These are phyloP conservation scores for Trisateles emortualis DNA, from an alignment of 2,888 invertebrate species.

Conservation along the genomic window DNA sequence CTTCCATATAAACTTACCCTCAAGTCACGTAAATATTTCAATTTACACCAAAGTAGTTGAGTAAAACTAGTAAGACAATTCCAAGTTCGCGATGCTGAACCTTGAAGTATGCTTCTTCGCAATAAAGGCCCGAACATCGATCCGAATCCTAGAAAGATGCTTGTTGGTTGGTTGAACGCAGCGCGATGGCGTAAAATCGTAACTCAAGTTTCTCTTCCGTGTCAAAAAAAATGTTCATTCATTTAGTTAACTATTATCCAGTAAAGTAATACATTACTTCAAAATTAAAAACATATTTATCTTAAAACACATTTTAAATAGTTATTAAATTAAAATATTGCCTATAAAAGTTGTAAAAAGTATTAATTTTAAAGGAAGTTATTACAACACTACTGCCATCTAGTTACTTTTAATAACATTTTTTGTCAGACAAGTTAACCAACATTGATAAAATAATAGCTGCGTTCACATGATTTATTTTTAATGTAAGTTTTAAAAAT, in stretches of 20 bases:
- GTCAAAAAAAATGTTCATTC: conserved; percentile 30
- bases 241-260: background rate
- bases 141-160: conserved; percentile 84
- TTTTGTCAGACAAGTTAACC: conserved; percentile 12
- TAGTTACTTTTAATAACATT: conserved; percentile 17
- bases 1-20: conserved; percentile 76
- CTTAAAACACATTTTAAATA: conserved; percentile 3
- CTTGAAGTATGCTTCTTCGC: conserved; percentile 89
- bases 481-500: background rate
- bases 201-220: conserved; percentile 52
- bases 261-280: conserved; percentile 8
- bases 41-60: conserved; percentile 88
- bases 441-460: conserved; percentile 25
- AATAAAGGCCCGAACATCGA: conserved; percentile 90
- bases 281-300: conserved; percentile 21
- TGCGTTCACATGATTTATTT: conserved; percentile 16
- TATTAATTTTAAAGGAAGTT: conserved; percentile 42
- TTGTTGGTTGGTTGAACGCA: conserved; percentile 63
- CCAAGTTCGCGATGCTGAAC: conserved; percentile 90
- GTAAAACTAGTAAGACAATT: conserved; percentile 88
- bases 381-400: conserved; percentile 42
- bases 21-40: conserved; percentile 83
- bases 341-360: conserved; percentile 37
- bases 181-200: conserved; percentile 62
- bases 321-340: conserved; percentile 4